Percentiles rank a stretch among this genome's conserved stretches.
Evolutionary conservation across 1,140 invertebrate genomes (phyloP).

Genomic region (Drosophila melanogaster): Release_6_plus_ISO1_MT NT_037436.4:5160501-5161000

Average conservation of each 20-base stretch:
- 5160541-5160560: slow-evolving; percentile 32
- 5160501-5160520: slow-evolving; percentile 34
- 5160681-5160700: slow-evolving; percentile 45
- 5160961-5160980: slow-evolving; percentile 27
- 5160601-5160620: slow-evolving; percentile 14
- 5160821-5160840: slow-evolving; percentile 40
- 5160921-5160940: slow-evolving; percentile 29
- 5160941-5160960: slow-evolving; percentile 47
- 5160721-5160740: slow-evolving; percentile 41
- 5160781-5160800: slow-evolving; percentile 31
- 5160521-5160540: slow-evolving; percentile 33
- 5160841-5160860: slow-evolving; percentile 54
- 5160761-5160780: slow-evolving; percentile 44
- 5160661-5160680: slow-evolving; percentile 42
- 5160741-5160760: slow-evolving; percentile 71
- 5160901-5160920: slow-evolving; percentile 22
- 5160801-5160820: slow-evolving; percentile 46
- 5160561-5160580: slow-evolving; percentile 33
- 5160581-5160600: slow-evolving; percentile 43
- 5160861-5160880: slow-evolving; percentile 34
- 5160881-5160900: slow-evolving; percentile 36
- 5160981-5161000: slow-evolving; percentile 41
- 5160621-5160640: slow-evolving; percentile 16
- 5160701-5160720: slow-evolving; percentile 44
- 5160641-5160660: slow-evolving; percentile 28